Base-by-base conservation (phyloP, 2,888 invertebrate genomes). In the Diarsia dahlii region DNA sequence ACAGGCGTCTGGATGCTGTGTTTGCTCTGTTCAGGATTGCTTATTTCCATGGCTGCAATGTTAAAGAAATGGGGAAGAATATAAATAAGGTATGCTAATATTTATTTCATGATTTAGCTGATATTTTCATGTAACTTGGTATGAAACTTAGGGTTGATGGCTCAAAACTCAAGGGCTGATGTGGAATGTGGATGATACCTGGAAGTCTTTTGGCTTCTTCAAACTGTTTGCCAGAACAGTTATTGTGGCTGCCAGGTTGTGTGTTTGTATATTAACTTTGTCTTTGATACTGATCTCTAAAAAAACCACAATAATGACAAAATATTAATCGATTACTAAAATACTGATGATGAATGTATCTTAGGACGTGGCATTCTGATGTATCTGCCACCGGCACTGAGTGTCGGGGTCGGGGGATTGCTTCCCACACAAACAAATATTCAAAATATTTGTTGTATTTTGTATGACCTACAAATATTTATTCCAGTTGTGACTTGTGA, bases 21-120 rank as follows among this genome's bases (percentile, higher is more conserved):
- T 97, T 97, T 93, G 96, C 97, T 46, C 88, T 97, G 74, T 97
- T 97, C 83, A 95, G 97, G 87, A 96, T 97, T 92, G 94, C 97
- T n/a, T 97, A 97, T 86, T 97, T 97, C 89, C 97, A 97, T 90
- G 97, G 97, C 9, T 97, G 97, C 87, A 96, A 97, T 94, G 97
- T 97, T 2, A 97, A 97, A 90, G 97, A 97, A 77, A 97, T 97
- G 97, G 97, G 96, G 67, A 96, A 95, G 86, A 94, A 97, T 56
- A 96, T 97, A 54, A 97, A 95, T 82, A 97, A 97, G 95, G 97
- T 97, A 87, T 58, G 13, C 3, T 45, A 12, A n/a, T 0, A 23
- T 39, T 63, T 18, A 34, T 9, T 6, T 18, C 50, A 50, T 71
- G 71, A 65, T 39, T 65, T 13, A 39, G 64, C 56, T 23, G 56